A percentile compares a stretch with the other conserved stretches of the same genome.
Evolutionary conservation across 2,888 invertebrate species (phyloP).

Genomic region (Carpatolechia fugitivella): DNA sequence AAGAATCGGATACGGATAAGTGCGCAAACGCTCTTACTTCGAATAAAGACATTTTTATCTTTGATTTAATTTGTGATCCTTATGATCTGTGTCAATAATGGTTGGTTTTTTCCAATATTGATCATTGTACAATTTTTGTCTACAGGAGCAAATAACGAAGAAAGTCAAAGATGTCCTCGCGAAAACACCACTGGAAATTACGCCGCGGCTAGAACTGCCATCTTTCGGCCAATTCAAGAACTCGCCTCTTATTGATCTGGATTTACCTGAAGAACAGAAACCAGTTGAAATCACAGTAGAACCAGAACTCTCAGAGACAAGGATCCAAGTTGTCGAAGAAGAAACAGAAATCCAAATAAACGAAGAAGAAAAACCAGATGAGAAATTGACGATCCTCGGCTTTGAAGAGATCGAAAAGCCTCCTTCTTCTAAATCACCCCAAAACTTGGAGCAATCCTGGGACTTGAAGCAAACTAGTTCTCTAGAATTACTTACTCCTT

Average conservation of each 20-base stretch:
- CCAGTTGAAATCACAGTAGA: background rate
- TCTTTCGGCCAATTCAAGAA: slow-evolving; percentile 50
- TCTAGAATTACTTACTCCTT: slow-evolving; percentile 79
- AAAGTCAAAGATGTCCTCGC: slow-evolving; percentile 86
- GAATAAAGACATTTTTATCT: no score
- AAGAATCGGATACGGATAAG: no score
- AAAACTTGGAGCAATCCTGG: slow-evolving; percentile 52
- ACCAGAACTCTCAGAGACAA: slow-evolving; percentile 4
- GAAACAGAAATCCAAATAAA: background rate
- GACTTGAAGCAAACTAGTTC: slow-evolving; percentile 59
- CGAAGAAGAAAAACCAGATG: slow-evolving; percentile 27
- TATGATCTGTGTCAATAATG: no score
- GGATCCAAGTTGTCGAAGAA: background rate
- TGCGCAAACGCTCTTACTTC: no score
- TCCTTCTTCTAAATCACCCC: slow-evolving; percentile 55
- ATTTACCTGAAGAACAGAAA: slow-evolving; percentile 18
- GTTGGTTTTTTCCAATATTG: background rate
- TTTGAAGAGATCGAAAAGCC: slow-evolving; percentile 55
- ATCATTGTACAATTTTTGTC: slow-evolving; percentile 19
- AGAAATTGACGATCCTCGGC: slow-evolving; percentile 54
- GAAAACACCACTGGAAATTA: slow-evolving; percentile 84
- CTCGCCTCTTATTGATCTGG: slow-evolving; percentile 55
- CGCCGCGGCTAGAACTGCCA: slow-evolving; percentile 57
- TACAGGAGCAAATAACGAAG: slow-evolving; percentile 84
- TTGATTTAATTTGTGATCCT: no score